Evolutionary conservation across 1,140 invertebrate genomes (phyloP).

Genomic region (Drosophila rhopaloa): DNA sequence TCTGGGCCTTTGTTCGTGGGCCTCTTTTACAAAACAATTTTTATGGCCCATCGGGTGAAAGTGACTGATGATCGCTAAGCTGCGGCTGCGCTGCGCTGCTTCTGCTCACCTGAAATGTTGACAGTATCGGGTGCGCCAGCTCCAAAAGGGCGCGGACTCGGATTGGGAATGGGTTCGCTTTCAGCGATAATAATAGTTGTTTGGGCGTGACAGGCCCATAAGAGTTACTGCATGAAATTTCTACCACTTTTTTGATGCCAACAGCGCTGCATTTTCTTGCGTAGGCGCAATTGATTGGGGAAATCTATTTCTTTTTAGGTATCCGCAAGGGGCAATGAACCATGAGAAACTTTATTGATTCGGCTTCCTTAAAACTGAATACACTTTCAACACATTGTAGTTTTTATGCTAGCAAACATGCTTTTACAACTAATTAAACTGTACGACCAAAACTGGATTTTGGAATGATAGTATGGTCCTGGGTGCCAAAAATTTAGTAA

Average conservation of each 20-base stretch:
- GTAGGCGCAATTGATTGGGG: conserved; percentile 20
- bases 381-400: too few species aligned
- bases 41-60: conserved; percentile 76
- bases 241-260: conserved; percentile 33
- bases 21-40: conserved; percentile 55
- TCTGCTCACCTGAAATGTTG: conserved; percentile 56
- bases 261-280: conserved; percentile 43
- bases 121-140: conserved; percentile 71
- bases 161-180: conserved; percentile 63
- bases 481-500: too few species aligned
- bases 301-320: conserved; percentile 14
- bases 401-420: too few species aligned
- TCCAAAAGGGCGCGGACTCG: conserved; percentile 67
- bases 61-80: conserved; percentile 64
- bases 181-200: conserved; percentile 57
- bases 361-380: too few species aligned
- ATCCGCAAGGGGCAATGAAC: conserved; percentile 33
- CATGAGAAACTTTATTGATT: too few species aligned
- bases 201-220: conserved; percentile 61
- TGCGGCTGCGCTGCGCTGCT: conserved; percentile 27
- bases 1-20: conserved; percentile 17
- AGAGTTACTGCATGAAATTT: conserved; percentile 37
- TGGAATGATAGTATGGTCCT: too few species aligned
- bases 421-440: too few species aligned
- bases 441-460: too few species aligned